Base-by-base conservation (phyloP, 2,888 invertebrate genomes). In the Amaurobius ferox region DNA sequence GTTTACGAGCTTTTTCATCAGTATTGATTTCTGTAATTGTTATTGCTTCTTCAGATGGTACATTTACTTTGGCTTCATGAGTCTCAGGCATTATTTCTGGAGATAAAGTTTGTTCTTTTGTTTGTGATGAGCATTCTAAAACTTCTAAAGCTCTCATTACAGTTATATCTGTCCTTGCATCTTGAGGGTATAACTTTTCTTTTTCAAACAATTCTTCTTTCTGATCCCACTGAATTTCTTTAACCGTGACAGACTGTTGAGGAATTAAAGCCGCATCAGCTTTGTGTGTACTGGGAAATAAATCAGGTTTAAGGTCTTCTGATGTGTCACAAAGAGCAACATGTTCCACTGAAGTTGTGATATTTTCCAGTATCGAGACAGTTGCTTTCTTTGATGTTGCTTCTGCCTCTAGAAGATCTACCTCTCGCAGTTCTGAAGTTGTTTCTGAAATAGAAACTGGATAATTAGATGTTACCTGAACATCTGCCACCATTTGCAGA, bases 391-490 rank as follows among this genome's bases (percentile, higher is more conserved):
- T 89, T 2, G 73, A 71, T 28, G 79, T 64, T n/a, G 39, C 66
- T 9, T 61, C 87, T 72, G 78, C 85, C 29, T 66, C 35, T 0
- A 73, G 72, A 19, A 88, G 68, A 30, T 87, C 85, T 3, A 72
- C 72, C 81, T 89, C 89, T 32, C 86, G 89, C 9, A 87, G 71
- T 55, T 89, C 88, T 48, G 87, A 86, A 16, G 88, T 72, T 13
- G 86, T 88, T 88, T 89, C 88, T 72, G 88, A 88, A 81, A 89
- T 71, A 72, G 85, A 85, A 72, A 89, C 79, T 79, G 89, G 76
- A 83, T 87, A 80, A 48, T 88, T 83, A 87, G 88, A 72, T 35
- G 81, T 71, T 26, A 89, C 70, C 62, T 70, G 67, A 35, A 83
- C 26, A 23, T 86, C 81, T 19, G 78, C 67, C 48, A 72, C 19